Base-by-base conservation (phyloP, 2,113 vertebrate species). In the Pseudorhombus dupliciocellatus region DNA sequence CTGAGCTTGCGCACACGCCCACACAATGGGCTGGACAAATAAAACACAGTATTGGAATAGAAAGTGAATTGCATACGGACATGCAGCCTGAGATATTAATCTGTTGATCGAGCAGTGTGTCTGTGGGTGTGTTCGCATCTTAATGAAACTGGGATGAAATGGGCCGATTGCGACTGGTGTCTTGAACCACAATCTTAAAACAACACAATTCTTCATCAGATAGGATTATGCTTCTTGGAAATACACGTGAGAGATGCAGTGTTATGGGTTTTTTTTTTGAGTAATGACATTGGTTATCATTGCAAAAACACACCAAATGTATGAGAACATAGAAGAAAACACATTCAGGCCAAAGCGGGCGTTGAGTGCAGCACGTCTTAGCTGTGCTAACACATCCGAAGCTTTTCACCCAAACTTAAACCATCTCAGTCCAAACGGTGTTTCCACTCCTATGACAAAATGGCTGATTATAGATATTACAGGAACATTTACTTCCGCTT, bases 71-170 rank as follows among this genome's bases (percentile, higher is more conserved):
- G 60, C 42, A 57, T 25, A 22, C 51, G 42, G 18, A 62, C 16
- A 68, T 52, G 28, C 52, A 53, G 63, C 22, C 51, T 73, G 21
- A 79, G 82, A 74, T 51, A 55, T 54, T 79, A 79, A 75, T 78
- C 21, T 73, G 67, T 68, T 62, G 60, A 72, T 37, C 31, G n/a
- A 4, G 24, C n/a, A 37, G 37, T 24, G 24, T 37, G 20, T 71
- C 44, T 51, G 70, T n/a, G 66, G 40, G 55, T 53, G 60, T 51
- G 26, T 75, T 70, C 66, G 42, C 48, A 50, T 77, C 63, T 70
- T 75, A 57, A 75, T 66, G 64, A 76, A 83, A 81, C 20, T 46
- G 59, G 70, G 76, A 85, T 77, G 75, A 84, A 82, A 82, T 14
- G 18, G 42, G 10, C 7, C 12, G 68, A 78, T 70, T 70, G 70